Evolutionary conservation across 1,140 invertebrate genomes (phyloP), one percentile per base, ranked within the genome.

Genomic region (Coelopa frigida): DNA sequence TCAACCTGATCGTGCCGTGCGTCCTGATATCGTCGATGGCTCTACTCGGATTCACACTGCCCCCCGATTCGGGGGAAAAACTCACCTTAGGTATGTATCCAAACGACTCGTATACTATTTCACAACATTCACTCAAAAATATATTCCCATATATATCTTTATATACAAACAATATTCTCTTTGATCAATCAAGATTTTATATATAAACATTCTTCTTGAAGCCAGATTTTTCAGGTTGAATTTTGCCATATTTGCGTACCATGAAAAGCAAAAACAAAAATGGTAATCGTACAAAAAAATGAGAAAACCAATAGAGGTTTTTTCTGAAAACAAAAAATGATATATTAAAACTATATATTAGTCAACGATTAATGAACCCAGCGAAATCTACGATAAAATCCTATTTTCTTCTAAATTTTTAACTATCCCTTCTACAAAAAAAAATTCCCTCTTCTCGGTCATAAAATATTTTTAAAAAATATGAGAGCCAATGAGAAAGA

Each of bases 1-100:
- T 98, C 81, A 99, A 99, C 77, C 81, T 99, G 59, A 98, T 99
- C 70, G 93, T 98, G 59, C 96, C 96, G 46, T 98, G 95, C 74
- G 92, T 98, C 47, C 82, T 98, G 62, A 94, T 98, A 64, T 94
- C 94, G 46, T 95, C 93, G 46, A 94, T 99, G 89, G 95, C 95
- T 39, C 80, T 98, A 47, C 76, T 99, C 56, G 94, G 94, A 26
- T 99, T 99, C 76, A 95, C 94, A 37, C 76, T 99, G 58, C 95
- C 96, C 43, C 94, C 95, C 23, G 94, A 98, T 67, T 98, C 94
- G 32, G 95, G 96, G 57, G 96, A 99, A 73, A 99, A 99, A 76
- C 80, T 99, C 57, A 97, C 94, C 46, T 76, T 99, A 73, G 95
- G 94, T 93, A 79, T 82, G 78, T 72, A 46, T 42, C 10, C 11